Evolutionary conservation across 2,888 invertebrate species (phyloP), one percentile per base, ranked within the genome.

Genomic region (Oxycera nigricornis): DNA sequence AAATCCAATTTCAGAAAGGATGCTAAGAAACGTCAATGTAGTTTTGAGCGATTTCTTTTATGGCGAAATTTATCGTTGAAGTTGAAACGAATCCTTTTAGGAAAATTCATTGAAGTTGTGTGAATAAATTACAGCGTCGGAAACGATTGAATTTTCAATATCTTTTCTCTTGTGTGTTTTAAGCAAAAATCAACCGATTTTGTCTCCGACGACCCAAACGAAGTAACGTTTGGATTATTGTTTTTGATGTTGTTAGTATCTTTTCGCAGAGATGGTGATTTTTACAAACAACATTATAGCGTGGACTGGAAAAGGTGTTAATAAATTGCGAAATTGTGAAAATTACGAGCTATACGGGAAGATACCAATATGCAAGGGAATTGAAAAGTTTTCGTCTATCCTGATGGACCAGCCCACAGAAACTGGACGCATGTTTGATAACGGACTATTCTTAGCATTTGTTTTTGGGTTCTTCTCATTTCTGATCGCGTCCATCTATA

Each of bases 341-440:
- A 72, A 22, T 39, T 74, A 65, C 20, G 72, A 74, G 22, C 14
- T 72, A 17, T 65, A 62, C 28, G 72, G 72, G 24, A 72, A 55
- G 20, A 28, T 74, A 2, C 31, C 65, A 26, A 57, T 74, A 55
- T 74, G 74, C 57, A 50, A 35, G 2, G 72, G 55, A 61, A 30
- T 74, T 35, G 55, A 55, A 52, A 74, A 74, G 39, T 22, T 72
- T 20, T 72, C 52, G 30, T 35, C 61, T n/a, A 30, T 65, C 26
- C 14, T 72, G 6, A 26, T 65, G 14, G 72, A 72, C 1, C 59
- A 72, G 61, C 74, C 55, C 28, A 52, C 55, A 14, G 72, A 72
- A 39, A 74, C 62, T 22, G 72, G 55, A 3, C 57, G 41, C 20
- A n/a, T 73, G n/a, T 73, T 75, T 52, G 75, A 73, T 30, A 75